A percentile compares a stretch with the other conserved stretches of the same genome.
These are phyloP conservation scores for Taenaris catops DNA, from an alignment of 2,888 invertebrate species.

Conservation along the genomic window DNA sequence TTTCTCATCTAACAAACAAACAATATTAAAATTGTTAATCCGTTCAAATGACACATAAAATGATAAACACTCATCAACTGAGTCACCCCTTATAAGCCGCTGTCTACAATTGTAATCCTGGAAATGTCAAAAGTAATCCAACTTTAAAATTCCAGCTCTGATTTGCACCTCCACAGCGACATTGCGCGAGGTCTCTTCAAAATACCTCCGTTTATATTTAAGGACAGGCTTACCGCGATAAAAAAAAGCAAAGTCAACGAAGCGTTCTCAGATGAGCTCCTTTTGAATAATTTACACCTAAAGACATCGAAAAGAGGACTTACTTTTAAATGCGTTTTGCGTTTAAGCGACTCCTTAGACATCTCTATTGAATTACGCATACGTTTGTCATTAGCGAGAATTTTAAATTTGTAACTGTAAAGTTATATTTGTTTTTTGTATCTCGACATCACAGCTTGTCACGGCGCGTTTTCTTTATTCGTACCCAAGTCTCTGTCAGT, in stretches of 20 bases:
- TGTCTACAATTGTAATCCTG: conserved; percentile 16
- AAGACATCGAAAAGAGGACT: conserved; percentile 50
- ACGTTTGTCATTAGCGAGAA: conserved; percentile 21
- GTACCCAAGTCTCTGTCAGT: conserved; percentile 53
- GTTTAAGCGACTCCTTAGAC: conserved; percentile 2
- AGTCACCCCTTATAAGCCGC: conserved; percentile 9
- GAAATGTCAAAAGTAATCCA: conserved; percentile 13
- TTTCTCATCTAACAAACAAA: neutral
- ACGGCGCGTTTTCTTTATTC: conserved; percentile 43
- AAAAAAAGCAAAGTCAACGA: conserved; percentile 49
- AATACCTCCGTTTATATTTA: conserved; percentile 62
- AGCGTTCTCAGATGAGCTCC: conserved; percentile 55
- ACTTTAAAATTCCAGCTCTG: conserved; percentile 12
- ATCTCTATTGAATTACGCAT: conserved; percentile 25
- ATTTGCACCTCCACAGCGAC: conserved; percentile 14
- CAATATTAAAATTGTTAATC: conserved; percentile 4
- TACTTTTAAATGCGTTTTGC: conserved; percentile 31
- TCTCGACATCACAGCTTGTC: conserved; percentile 20
- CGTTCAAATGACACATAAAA: conserved; percentile 4
- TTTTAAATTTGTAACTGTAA: neutral
- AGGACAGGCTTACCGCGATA: conserved; percentile 53
- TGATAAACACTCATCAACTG: conserved; percentile 7
- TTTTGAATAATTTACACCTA: conserved; percentile 75
- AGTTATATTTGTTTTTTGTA: conserved; percentile 9
- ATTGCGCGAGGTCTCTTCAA: conserved; percentile 1